phyloP scores from a whole-genome alignment of 2,113 vertebrate genomes.

The Ctenomys sociabilis region DNA sequence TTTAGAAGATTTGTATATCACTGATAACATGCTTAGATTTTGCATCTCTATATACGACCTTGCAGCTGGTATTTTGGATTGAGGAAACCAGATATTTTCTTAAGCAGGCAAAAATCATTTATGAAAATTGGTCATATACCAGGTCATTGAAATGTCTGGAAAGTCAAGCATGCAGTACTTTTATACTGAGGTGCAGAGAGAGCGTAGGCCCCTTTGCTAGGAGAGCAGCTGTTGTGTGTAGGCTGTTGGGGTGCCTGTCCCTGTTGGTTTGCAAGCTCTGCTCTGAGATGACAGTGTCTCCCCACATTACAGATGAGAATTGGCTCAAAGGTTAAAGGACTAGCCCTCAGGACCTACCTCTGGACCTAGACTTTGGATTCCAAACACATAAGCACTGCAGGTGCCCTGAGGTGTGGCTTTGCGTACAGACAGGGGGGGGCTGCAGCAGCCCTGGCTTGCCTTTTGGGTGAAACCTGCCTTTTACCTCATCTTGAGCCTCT shows the following conservation, averaged over 20 bases:
- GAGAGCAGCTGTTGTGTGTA: not conserved
- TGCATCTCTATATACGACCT: not conserved
- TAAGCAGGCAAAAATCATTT: not conserved
- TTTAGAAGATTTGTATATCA: not conserved
- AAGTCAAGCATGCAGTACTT: not conserved
- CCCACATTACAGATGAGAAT: not conserved
- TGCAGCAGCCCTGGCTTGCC: not conserved
- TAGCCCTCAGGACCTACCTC: not conserved
- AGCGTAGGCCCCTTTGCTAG: rapidly evolving
- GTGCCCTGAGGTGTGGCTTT: not conserved
- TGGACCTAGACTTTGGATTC: not conserved
- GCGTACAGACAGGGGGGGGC: not conserved
- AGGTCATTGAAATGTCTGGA: not conserved
- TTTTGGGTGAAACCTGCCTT: not conserved
- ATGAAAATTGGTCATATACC: not conserved
- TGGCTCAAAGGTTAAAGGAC: not conserved
- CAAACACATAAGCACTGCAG: rapidly evolving
- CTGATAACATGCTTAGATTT: not conserved
- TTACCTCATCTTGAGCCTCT: not conserved
- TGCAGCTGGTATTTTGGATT: not conserved
- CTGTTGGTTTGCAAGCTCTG: rapidly evolving
- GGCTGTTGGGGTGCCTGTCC: too few species aligned
- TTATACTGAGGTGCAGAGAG: not conserved
- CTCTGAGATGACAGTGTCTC: not conserved
- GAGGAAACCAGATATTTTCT: not conserved